A percentile compares a stretch with the other conserved stretches of the same genome.
Conservation (phyloP, 2,797 vertebrate species). For the Gallirallus australis region DNA sequence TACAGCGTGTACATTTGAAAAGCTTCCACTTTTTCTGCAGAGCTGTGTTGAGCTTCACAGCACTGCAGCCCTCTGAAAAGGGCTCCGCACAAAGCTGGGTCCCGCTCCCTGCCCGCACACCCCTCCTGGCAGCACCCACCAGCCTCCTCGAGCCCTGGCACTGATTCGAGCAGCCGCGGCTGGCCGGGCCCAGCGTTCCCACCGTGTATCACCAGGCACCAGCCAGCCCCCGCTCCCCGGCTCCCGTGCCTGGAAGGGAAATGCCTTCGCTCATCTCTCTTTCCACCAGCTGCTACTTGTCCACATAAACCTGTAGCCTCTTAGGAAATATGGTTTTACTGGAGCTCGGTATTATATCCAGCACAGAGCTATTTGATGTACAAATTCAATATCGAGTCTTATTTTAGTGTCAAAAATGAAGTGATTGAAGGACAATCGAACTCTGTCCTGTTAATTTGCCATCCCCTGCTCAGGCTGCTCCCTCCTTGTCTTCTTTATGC, state of each 20-base stretch:
- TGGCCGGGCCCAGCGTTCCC: background rate
- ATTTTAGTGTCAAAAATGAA: background rate
- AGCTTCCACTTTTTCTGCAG: constrained; percentile 6
- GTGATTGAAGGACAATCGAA: background rate
- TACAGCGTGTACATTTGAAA: constrained; percentile 34
- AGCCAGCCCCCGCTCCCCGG: background rate
- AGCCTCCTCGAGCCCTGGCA: constrained; percentile 23
- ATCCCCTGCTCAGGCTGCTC: background rate
- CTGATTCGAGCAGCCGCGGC: background rate
- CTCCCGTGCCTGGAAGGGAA: background rate
- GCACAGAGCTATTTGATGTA: background rate
- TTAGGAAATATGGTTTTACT: background rate
- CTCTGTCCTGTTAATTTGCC: background rate
- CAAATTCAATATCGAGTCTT: background rate
- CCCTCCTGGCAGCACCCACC: background rate
- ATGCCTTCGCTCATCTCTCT: background rate
- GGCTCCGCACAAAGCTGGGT: constrained; percentile 43
- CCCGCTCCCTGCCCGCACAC: background rate
- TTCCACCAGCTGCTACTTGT: background rate
- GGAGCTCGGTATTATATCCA: background rate
- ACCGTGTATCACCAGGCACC: rapidly evolving
- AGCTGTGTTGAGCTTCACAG: background rate
- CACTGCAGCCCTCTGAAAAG: constrained; percentile 8
- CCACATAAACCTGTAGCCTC: background rate
- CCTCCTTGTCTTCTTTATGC: background rate